A percentile compares a stretch with the other conserved stretches of the same genome.
These are phyloP conservation scores for Dasysyrphus albostriatus DNA, from an alignment of 2,888 invertebrate species.

Conservation along the genomic window DNA sequence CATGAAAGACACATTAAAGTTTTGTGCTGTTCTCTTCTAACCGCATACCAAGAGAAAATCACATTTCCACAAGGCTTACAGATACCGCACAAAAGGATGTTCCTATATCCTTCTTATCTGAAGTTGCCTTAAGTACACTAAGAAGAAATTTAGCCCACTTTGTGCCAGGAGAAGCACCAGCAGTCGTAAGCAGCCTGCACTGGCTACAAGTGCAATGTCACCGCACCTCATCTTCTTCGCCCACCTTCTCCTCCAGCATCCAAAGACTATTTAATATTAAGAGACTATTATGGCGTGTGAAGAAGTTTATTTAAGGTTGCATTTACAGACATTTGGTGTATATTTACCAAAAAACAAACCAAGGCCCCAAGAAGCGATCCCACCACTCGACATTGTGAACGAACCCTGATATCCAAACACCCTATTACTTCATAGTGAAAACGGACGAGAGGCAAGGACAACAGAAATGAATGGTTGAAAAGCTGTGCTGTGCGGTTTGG, in stretches of 20 bases:
- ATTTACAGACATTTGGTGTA: constrained; percentile 72
- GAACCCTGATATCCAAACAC: constrained; percentile 36
- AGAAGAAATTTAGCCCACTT: constrained; percentile 51
- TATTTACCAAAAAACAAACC: constrained; percentile 58
- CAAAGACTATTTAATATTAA: constrained; percentile 66
- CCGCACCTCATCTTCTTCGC: too few species aligned
- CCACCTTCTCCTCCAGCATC: neutral
- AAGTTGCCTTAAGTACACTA: constrained; percentile 50
- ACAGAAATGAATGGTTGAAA: constrained; percentile 49
- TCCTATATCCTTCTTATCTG: constrained; percentile 70
- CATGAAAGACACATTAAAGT: constrained; percentile 50
- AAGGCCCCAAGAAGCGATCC: constrained; percentile 58
- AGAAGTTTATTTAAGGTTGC: constrained; percentile 75
- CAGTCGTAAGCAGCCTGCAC: neutral
- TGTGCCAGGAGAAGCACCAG: neutral
- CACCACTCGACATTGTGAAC: constrained; percentile 26
- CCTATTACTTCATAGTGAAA: neutral
- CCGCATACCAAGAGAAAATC: constrained; percentile 50
- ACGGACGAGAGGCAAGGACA: constrained; percentile 23
- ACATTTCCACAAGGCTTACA: constrained; percentile 43
- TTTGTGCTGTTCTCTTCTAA: neutral
- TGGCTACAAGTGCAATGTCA: constrained; percentile 13
- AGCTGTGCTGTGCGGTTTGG: constrained; percentile 52
- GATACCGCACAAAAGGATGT: constrained; percentile 62
- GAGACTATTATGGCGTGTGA: constrained; percentile 72